Conservation (phyloP, 2,113 vertebrate species). For the Thryonomys swinderianus region DNA sequence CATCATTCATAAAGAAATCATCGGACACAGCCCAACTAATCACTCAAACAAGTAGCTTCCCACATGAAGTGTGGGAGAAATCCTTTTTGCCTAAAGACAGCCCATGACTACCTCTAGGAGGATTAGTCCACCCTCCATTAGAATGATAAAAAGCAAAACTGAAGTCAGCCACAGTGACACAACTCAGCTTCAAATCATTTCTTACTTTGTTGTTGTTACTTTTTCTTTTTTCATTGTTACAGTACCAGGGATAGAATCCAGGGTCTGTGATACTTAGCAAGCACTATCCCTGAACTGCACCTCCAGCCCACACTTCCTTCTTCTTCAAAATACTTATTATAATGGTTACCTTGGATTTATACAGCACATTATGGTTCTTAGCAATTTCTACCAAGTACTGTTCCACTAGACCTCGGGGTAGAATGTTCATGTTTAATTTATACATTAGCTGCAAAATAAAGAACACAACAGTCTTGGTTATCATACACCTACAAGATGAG, state of each 20-base stretch:
- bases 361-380: conserved; percentile 94
- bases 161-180: neutral
- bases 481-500: neutral
- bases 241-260: neutral
- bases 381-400: conserved; percentile 95
- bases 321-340: conserved; percentile 86
- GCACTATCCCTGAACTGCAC: neutral
- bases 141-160: neutral
- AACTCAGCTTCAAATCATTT: neutral
- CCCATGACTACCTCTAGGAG: neutral
- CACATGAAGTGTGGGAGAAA: neutral
- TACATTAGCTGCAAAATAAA: conserved; percentile 90
- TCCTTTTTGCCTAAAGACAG: neutral
- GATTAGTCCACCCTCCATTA: neutral
- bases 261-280: neutral
- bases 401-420: conserved; percentile 94
- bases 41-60: neutral
- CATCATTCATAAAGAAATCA: neutral
- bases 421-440: conserved; percentile 92
- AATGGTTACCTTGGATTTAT: conserved; percentile 92
- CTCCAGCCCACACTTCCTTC: neutral
- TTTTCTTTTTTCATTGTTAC: neutral
- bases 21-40: neutral
- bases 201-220: neutral
- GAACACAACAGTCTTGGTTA: neutral